Evolutionary conservation across 2,797 vertebrate genomes (phyloP).

Genomic region (Hemibagrus guttatus): DNA sequence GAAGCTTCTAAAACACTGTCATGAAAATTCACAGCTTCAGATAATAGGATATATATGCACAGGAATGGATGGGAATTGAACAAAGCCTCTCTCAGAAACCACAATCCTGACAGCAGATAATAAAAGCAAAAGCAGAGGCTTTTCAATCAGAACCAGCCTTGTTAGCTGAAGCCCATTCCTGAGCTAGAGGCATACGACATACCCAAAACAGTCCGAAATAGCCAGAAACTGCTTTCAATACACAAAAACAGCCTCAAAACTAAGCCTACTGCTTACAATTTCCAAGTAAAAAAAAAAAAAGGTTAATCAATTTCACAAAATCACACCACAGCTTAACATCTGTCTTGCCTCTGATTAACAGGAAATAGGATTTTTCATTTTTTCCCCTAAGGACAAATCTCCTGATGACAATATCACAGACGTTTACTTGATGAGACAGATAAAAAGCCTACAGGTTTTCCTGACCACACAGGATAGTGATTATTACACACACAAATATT

Average conservation of each 20-base stretch:
- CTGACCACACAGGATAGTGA: neutral
- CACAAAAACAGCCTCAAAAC: neutral
- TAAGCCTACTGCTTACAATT: neutral
- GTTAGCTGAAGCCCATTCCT: slow-evolving; percentile 29
- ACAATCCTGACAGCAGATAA: slow-evolving; percentile 57
- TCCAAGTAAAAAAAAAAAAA: neutral
- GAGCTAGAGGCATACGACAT: neutral
- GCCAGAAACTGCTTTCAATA: neutral
- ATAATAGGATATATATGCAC: slow-evolving; percentile 57
- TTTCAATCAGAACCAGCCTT: slow-evolving; percentile 41
- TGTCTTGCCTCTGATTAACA: neutral
- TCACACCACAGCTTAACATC: neutral
- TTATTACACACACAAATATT: neutral
- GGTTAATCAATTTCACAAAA: neutral
- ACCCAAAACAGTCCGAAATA: neutral
- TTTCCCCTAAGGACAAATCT: neutral
- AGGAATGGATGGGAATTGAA: slow-evolving; percentile 40
- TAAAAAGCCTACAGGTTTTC: neutral
- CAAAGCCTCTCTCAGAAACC: slow-evolving; percentile 45
- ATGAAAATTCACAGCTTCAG: slow-evolving; percentile 59
- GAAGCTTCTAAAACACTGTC: slow-evolving; percentile 43
- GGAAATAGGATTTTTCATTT: neutral
- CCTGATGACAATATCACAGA: neutral
- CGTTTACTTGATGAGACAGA: neutral
- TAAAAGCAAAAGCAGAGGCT: slow-evolving; percentile 49